phyloP scores from a whole-genome alignment of 1,140 invertebrate genomes.

The Monochamus saltuarius region DNA sequence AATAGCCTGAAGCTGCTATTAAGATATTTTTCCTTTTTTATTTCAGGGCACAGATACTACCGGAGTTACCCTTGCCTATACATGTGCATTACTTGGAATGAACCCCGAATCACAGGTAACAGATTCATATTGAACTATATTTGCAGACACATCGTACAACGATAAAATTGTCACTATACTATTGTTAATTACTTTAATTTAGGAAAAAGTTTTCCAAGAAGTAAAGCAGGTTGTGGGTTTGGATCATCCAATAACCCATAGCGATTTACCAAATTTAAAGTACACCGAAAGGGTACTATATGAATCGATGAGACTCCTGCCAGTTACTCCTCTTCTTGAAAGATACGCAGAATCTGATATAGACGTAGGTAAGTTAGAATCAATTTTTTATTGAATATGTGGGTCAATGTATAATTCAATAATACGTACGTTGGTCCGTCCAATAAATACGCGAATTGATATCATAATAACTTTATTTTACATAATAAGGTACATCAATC shows the following conservation, averaged over 20 bases:
- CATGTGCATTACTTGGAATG: slow-evolving; percentile 21
- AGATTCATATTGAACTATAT: too few relatives aligned
- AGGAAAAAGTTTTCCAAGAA: slow-evolving; percentile 23
- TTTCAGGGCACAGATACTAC: slow-evolving; percentile 23
- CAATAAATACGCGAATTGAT: too few relatives aligned
- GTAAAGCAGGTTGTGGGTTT: slow-evolving; percentile 14
- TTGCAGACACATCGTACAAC: too few relatives aligned
- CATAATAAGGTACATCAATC: too few relatives aligned
- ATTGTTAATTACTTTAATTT: too few relatives aligned
- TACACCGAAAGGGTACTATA: slow-evolving; percentile 17
- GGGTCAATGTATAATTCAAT: too few relatives aligned
- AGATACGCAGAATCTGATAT: slow-evolving; percentile 9
- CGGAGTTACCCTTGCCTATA: slow-evolving; percentile 13
- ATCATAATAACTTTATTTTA: too few relatives aligned
- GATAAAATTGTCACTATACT: too few relatives aligned
- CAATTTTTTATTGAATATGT: too few relatives aligned
- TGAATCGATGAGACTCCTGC: slow-evolving; percentile 22
- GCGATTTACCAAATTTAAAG: slow-evolving; percentile 20
- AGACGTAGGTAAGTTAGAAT: slow-evolving; percentile 11
- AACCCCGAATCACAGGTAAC: slow-evolving; percentile 19
- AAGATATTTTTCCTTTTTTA: too few relatives aligned
- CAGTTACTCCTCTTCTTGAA: slow-evolving; percentile 11
- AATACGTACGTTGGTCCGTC: too few relatives aligned
- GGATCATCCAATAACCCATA: slow-evolving; percentile 16
- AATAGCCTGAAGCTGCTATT: too few relatives aligned